These are phyloP conservation scores for Sylvicola cinctus DNA, from an alignment of 2,888 invertebrate species.

Conservation along the genomic window DNA sequence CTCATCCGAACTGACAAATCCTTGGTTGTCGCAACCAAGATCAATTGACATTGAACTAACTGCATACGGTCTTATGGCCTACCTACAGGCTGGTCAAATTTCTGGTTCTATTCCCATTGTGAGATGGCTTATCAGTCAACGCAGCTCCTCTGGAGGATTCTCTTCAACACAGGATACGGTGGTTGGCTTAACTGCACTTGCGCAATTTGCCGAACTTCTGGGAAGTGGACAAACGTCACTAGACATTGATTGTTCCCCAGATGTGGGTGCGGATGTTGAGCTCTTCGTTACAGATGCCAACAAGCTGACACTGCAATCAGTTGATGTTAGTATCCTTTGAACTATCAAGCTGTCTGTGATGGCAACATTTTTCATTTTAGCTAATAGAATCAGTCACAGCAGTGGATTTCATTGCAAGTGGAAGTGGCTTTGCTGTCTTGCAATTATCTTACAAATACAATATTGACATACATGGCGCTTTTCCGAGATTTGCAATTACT, in stretches of 20 bases:
- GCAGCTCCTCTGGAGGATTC: conserved; percentile 47
- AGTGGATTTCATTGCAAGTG: conserved; percentile 2
- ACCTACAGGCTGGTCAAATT: conserved; percentile 28
- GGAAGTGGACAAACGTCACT: conserved; percentile 12
- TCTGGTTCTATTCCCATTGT: conserved; percentile 32
- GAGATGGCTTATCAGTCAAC: conserved; percentile 50
- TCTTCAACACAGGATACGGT: conserved; percentile 60
- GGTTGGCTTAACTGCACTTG: conserved; percentile 47
- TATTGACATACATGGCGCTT: not conserved
- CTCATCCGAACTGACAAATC: no score
- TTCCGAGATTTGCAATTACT: conserved; percentile 2
- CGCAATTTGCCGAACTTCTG: conserved; percentile 39
- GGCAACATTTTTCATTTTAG: conserved; percentile 12
- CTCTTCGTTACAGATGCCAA: conserved; percentile 1
- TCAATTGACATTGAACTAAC: conserved; percentile 50
- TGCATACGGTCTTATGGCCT: conserved; percentile 66
- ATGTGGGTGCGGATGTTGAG: not conserved
- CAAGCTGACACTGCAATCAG: conserved; percentile 43
- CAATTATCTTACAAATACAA: conserved; percentile 4
- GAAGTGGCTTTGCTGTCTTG: conserved; percentile 4
- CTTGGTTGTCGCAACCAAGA: not conserved
- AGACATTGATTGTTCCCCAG: conserved; percentile 18
- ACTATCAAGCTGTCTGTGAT: conserved; percentile 38
- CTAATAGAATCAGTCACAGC: conserved; percentile 12
- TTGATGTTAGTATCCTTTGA: conserved; percentile 65